A percentile compares a stretch with the other conserved stretches of the same genome.
phyloP scores from a whole-genome alignment of 2,888 invertebrate species.

The Xestia xanthographa region DNA sequence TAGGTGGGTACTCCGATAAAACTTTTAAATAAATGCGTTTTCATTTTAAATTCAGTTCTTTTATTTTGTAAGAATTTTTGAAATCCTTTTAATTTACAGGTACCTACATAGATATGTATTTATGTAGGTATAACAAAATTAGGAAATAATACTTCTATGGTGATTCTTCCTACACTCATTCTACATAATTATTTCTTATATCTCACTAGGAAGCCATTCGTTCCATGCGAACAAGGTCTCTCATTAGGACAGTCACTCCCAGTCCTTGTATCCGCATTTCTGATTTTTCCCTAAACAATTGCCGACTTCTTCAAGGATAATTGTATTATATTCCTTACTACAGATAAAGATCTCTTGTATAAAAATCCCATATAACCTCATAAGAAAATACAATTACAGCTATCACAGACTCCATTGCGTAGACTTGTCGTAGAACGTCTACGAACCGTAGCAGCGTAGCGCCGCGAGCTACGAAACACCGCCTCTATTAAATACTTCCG shows the following conservation, averaged over 20 bases:
- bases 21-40: constrained; percentile 23
- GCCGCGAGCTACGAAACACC: constrained; percentile 63
- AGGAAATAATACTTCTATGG: neutral
- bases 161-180: neutral
- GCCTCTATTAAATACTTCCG: constrained; percentile 65
- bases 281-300: neutral
- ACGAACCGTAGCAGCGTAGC: constrained; percentile 67
- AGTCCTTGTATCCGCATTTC: neutral
- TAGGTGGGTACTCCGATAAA: constrained; percentile 3
- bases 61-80: neutral
- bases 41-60: neutral
- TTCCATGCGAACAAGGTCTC: neutral
- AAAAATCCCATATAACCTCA: constrained; percentile 34
- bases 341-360: constrained; percentile 28
- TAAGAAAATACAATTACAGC: constrained; percentile 56
- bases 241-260: constrained; percentile 1
- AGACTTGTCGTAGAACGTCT: constrained; percentile 58
- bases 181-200: neutral
- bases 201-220: neutral
- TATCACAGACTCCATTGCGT: constrained; percentile 57
- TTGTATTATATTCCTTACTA: constrained; percentile 22
- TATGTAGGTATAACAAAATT: neutral
- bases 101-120: too few species aligned
- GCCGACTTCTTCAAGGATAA: neutral
- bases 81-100: neutral